Evolutionary conservation across 1,140 invertebrate species (phyloP).

Genomic region (Harlomillsia oculata): DNA sequence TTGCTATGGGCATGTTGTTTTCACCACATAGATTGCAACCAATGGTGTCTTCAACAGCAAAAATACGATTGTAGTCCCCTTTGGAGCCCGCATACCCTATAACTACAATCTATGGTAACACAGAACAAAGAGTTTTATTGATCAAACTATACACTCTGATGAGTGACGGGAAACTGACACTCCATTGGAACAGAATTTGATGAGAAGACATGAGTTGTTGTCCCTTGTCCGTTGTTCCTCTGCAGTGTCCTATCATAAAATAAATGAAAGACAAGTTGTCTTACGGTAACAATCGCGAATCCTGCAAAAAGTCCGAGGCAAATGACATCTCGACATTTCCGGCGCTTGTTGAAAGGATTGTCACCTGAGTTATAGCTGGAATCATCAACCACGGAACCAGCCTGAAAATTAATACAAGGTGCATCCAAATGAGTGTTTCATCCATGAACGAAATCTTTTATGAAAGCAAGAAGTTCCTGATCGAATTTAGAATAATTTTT

Average conservation of each 20-base stretch:
- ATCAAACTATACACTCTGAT: neutral
- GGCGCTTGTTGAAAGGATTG: slow-evolving; percentile 32
- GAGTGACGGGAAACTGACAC: neutral
- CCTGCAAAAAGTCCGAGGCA: slow-evolving; percentile 47
- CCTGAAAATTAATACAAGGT: neutral
- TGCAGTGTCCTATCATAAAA: neutral
- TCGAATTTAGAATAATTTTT: too few species aligned
- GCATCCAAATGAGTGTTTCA: too few species aligned
- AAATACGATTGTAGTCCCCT: slow-evolving; percentile 50
- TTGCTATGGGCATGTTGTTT: slow-evolving; percentile 40
- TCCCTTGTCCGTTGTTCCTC: neutral
- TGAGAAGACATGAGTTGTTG: neutral
- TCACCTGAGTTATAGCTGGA: slow-evolving; percentile 15
- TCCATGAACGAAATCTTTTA: too few species aligned
- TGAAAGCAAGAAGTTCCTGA: too few species aligned
- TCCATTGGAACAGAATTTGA: neutral
- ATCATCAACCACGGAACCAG: neutral
- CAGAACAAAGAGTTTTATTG: neutral
- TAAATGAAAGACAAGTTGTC: slow-evolving; percentile 31
- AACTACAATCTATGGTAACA: slow-evolving; percentile 43
- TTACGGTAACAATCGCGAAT: slow-evolving; percentile 50
- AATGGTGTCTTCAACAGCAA: slow-evolving; percentile 53
- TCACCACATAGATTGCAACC: slow-evolving; percentile 58
- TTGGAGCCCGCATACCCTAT: slow-evolving; percentile 45
- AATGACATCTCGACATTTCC: slow-evolving; percentile 50